Conservation (phyloP, 2,888 invertebrate genomes). For the Campoplex nolae region DNA sequence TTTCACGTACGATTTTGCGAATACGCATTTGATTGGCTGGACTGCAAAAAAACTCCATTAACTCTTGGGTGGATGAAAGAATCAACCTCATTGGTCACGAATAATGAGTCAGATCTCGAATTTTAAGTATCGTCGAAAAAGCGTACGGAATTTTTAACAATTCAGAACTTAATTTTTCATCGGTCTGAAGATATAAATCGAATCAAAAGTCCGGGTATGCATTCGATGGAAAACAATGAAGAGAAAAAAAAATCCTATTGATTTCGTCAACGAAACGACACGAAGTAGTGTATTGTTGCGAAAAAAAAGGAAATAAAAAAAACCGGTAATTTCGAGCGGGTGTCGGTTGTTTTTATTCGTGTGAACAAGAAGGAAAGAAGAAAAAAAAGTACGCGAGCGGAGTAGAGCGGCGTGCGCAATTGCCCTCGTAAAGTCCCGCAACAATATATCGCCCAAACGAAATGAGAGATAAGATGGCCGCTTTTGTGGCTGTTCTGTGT, state of each 20-base stretch:
- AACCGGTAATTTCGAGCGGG: not conserved
- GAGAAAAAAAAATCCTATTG: not conserved
- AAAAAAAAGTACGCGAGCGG: conserved; percentile 30
- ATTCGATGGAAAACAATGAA: not conserved
- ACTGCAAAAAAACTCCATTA: not conserved
- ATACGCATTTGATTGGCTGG: not conserved
- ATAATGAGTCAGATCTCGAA: not conserved
- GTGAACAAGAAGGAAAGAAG: conserved; percentile 33
- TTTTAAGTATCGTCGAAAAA: too few species aligned
- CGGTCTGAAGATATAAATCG: not conserved
- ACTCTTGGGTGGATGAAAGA: too few species aligned
- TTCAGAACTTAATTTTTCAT: not conserved
- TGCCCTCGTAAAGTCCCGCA: conserved; percentile 48
- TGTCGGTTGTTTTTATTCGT: conserved; percentile 28
- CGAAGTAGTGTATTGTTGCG: not conserved
- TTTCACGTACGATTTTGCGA: not conserved
- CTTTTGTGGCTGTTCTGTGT: conserved; percentile 39
- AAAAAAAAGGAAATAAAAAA: not conserved
- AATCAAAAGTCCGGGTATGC: not conserved
- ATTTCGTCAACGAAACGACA: not conserved
- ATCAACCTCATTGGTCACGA: not conserved
- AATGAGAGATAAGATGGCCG: conserved; percentile 60
- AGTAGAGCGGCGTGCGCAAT: conserved; percentile 50
- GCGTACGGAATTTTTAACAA: not conserved
- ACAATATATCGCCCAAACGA: conserved; percentile 53